These are phyloP conservation scores for Pavo muticus DNA, from an alignment of 2,113 vertebrate genomes.

Conservation along the genomic window DNA sequence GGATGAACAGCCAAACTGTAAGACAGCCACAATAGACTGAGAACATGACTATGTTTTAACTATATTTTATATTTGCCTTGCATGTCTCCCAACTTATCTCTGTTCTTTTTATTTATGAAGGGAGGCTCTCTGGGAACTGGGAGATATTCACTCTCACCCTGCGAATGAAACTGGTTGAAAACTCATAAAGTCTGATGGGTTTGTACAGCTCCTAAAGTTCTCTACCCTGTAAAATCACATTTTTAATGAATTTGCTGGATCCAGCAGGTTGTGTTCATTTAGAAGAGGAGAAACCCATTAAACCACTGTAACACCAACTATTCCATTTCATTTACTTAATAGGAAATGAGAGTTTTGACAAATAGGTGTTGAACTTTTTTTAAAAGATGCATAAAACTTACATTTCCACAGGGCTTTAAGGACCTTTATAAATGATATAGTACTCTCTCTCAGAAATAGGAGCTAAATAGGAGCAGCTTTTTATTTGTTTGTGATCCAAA, in stretches of 20 bases:
- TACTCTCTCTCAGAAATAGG: not conserved
- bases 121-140: slow-evolving; percentile 15
- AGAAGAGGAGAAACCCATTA: slow-evolving; percentile 48
- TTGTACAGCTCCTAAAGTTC: slow-evolving; percentile 22
- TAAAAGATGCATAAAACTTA: not conserved
- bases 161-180: slow-evolving; percentile 8
- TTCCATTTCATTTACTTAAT: slow-evolving; percentile 65
- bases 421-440: not conserved
- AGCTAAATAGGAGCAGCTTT: not conserved
- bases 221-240: slow-evolving; percentile 15
- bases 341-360: slow-evolving; percentile 73
- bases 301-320: slow-evolving; percentile 50
- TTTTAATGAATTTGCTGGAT: slow-evolving; percentile 63
- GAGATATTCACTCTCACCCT: slow-evolving; percentile 27
- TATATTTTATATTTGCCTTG: slow-evolving; percentile 15
- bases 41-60: slow-evolving; percentile 4
- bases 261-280: slow-evolving; percentile 46
- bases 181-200: slow-evolving; percentile 40
- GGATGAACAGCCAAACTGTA: not conserved
- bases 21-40: not conserved
- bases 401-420: not conserved
- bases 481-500: not conserved
- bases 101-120: slow-evolving; percentile 27
- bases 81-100: not conserved
- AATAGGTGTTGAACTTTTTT: slow-evolving; percentile 25